Evolutionary conservation across 2,888 invertebrate genomes (phyloP).

Genomic region (Drosophila histrio): DNA sequence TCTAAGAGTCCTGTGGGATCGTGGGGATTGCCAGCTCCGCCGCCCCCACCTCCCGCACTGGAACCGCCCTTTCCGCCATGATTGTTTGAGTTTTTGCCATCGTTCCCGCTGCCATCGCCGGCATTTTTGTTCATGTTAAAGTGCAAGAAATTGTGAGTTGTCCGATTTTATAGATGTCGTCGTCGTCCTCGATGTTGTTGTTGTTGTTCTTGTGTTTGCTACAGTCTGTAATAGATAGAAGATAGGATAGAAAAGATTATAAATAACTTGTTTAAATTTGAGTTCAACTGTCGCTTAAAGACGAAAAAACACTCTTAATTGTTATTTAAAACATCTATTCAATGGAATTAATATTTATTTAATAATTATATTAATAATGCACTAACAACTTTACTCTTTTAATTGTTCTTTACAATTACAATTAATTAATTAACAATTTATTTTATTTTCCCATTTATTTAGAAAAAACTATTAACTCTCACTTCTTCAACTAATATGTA

Average conservation of each 20-base stretch:
- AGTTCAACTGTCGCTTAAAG: too few species aligned
- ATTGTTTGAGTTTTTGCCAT: slow-evolving; percentile 83
- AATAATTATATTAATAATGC: too few species aligned
- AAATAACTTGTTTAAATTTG: background rate
- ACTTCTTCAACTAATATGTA: too few species aligned
- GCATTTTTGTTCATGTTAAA: slow-evolving; percentile 92
- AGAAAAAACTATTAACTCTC: too few species aligned
- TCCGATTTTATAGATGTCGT: slow-evolving; percentile 9
- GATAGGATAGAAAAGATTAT: background rate
- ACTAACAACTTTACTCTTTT: too few species aligned
- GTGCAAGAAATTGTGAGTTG: slow-evolving; percentile 29
- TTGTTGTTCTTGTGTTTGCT: slow-evolving; percentile 23
- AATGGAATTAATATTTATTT: too few species aligned
- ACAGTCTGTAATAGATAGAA: slow-evolving; percentile 14
- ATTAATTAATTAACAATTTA: too few species aligned
- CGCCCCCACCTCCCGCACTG: slow-evolving; percentile 82
- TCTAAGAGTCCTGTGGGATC: slow-evolving; percentile 90
- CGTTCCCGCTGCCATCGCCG: slow-evolving; percentile 85
- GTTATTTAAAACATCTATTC: too few species aligned
- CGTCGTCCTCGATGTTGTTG: slow-evolving; percentile 4
- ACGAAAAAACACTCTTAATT: too few species aligned
- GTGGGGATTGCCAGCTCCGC: slow-evolving; percentile 81
- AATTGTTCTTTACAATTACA: too few species aligned
- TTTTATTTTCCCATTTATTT: too few species aligned
- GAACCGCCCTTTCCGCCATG: slow-evolving; percentile 82